Evolutionary conservation across 2,797 vertebrate genomes (phyloP), one percentile per base, ranked within the genome.

Genomic region (Streptopelia turtur): DNA sequence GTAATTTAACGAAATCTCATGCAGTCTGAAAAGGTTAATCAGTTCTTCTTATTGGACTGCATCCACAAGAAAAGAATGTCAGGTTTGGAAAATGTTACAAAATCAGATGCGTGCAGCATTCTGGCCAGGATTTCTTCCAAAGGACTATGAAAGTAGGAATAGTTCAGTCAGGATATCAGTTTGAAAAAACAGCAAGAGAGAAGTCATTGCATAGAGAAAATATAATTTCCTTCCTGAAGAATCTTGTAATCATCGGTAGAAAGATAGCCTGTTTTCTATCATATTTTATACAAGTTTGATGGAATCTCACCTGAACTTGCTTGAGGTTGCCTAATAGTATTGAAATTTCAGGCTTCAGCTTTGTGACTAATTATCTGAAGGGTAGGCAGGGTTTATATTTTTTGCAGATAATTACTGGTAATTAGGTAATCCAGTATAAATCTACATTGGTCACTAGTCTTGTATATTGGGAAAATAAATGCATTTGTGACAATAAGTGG

Each of bases 1-100:
- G 35, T 24, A 84, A n/a, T 79, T 96, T 93, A 94, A 96, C 94
- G 91, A 96, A 96, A 89, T 80, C 72, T 76, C 70, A 77, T 64
- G 21, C 52, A 90, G 41, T 90, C 71, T 68, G 69, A 92, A 94
- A 97, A 91, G 43, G 70, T 69, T 95, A 95, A 95, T 92, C 64
- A 65, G 16, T 39, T 82, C 43, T 25, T 81, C 23, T 89, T 87
- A 82, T 63, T 90, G 59, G 78, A 71, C 84, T 93, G 91, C 78
- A 91, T 43, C 17, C 5, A 2, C 45, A 90, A 43, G 59, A 93
- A 96, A 94, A 74, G 21, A 85, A 83, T 85, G 27, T 72, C 41
- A 68, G 16, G 13, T 89, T 83, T 88, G 37, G 57, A 80, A 81
- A 86, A 80, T 7, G 1, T 64, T 76, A 13, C 64, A 24, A 61